Base-by-base conservation (phyloP, 2,113 vertebrate species). In the Daboia siamensis region DNA sequence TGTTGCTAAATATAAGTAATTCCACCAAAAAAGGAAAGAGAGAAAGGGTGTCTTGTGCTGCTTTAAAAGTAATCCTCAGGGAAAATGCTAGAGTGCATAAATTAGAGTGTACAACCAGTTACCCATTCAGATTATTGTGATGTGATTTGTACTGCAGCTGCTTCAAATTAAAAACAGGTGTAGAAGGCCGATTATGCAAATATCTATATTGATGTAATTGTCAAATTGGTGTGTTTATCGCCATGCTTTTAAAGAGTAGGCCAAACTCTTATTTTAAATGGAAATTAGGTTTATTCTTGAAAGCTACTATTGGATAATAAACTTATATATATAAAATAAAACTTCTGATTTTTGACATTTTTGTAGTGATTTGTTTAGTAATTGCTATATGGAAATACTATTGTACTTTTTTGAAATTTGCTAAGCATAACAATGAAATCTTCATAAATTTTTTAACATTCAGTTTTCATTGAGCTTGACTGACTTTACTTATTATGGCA, bases 191-290 rank as follows among this genome's bases (percentile, higher is more conserved):
- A 98, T 97, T 98, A 97, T 98, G 97, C 97, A 98, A 98, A 98
- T 98, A 96, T 94, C 97, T 95, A 96, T 97, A 98, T 98, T 97
- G 97, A 97, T 97, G 96, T 98, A 98, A 98, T 98, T 98, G 97
- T 98, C 96, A 97, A 98, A 98, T 98, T 98, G 97, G 96, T 97
- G 96, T 98, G 97, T 98, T 98, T 98, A 98, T 97, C 95, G 97
- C 94, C 97, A 95, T 97, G 96, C 94, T 96, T 98, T 97, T 97
- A 97, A 97, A 98, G 97, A 97, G 95, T 96, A 97, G 96, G 95
- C 95, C 94, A 94, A 97, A 97, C 95, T 98, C 95, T 97, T 97
- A 97, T 97, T 98, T 98, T 97, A 97, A 95, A 98, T 98, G 97
- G 97, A 97, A 98, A 98, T 98, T 95, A 97, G 95, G 85, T 96